Percentiles rank a stretch among this genome's conserved stretches.
phyloP scores from a whole-genome alignment of 2,113 vertebrate species.

The Cettia cetti region DNA sequence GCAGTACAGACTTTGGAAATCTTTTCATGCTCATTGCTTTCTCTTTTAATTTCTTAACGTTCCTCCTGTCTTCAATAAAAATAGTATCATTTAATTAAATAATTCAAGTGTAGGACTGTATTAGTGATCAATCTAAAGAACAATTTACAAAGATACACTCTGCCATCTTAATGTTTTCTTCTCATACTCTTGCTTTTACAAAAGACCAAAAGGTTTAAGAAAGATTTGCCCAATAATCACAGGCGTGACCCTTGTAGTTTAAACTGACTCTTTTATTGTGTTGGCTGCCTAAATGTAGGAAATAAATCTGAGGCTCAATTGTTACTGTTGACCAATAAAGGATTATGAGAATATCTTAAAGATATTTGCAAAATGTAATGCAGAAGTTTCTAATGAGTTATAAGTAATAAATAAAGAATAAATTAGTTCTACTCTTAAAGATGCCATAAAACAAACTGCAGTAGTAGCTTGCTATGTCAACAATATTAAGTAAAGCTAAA shows the following conservation, averaged over 20 bases:
- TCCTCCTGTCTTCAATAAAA: background rate
- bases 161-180: background rate
- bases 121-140: background rate
- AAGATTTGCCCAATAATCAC: background rate
- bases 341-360: background rate
- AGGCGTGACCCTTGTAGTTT: background rate
- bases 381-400: background rate
- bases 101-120: background rate
- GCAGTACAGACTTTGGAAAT: background rate
- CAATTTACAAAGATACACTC: background rate
- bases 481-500: background rate
- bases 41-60: background rate
- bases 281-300: background rate
- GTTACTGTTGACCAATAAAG: background rate
- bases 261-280: background rate
- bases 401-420: background rate
- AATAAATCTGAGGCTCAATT: background rate
- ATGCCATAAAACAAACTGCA: background rate
- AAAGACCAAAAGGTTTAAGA: background rate
- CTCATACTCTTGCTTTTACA: background rate
- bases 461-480: background rate
- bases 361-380: background rate
- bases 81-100: background rate
- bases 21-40: background rate
- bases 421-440: background rate